A percentile compares a stretch with the other conserved stretches of the same genome.
Conservation (phyloP, 2,113 vertebrate genomes). For the Hemiscyllium ocellatum region DNA sequence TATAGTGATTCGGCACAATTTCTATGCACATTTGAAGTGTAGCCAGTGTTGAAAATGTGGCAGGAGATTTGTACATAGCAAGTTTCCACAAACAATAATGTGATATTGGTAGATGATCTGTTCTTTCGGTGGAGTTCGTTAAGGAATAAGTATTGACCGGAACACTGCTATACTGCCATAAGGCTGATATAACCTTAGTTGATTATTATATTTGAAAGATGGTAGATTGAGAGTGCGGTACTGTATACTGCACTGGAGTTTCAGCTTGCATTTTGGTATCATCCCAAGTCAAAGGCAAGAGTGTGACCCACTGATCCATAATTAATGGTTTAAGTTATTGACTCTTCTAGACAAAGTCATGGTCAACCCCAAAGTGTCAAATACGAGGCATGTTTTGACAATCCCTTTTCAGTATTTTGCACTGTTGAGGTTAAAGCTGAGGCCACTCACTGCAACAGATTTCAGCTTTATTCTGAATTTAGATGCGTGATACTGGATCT, state of each 20-base stretch:
- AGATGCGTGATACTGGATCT: neutral
- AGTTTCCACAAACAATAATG: neutral
- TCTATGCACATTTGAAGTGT: neutral
- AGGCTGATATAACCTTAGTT: neutral
- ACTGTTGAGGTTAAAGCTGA: neutral
- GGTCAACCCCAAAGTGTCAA: neutral
- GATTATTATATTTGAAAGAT: neutral
- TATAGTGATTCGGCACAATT: neutral
- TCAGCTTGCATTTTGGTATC: neutral
- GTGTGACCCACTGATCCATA: neutral
- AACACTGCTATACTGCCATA: neutral
- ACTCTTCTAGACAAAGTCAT: neutral
- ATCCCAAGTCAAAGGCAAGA: neutral
- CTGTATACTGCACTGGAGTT: neutral
- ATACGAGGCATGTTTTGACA: neutral
- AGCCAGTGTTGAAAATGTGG: neutral
- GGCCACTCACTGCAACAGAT: neutral
- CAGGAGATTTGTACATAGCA: neutral
- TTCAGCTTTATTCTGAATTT: neutral
- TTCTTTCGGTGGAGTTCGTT: neutral
- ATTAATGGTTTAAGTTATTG: neutral
- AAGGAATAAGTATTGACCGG: neutral
- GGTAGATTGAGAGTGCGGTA: neutral
- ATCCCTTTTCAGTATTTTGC: neutral
- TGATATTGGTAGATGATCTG: neutral